Evolutionary conservation across 2,888 invertebrate species (phyloP).

Genomic region (Scrobipalpa costella): DNA sequence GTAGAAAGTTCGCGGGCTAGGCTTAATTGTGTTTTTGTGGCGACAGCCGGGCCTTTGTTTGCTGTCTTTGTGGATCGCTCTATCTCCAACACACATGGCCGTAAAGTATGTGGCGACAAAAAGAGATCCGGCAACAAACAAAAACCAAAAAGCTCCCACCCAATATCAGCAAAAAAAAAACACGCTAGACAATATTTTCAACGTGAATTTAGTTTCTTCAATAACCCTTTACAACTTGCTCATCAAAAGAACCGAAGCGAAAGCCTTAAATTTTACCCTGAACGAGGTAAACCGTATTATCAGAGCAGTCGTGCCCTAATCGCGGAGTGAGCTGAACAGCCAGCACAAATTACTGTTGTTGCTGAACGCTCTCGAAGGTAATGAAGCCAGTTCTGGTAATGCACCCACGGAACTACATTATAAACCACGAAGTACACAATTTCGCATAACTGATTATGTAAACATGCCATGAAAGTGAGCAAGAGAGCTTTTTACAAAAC

Average conservation of each 20-base stretch:
- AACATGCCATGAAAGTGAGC: neutral
- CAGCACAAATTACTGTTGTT: conserved; percentile 57
- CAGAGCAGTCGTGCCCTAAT: conserved; percentile 48
- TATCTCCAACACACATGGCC: conserved; percentile 6
- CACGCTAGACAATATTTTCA: neutral
- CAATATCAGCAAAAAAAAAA: neutral
- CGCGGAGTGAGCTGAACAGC: conserved; percentile 45
- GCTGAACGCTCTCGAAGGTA: conserved; percentile 38
- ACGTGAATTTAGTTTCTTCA: neutral
- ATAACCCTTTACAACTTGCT: neutral
- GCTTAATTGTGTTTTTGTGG: conserved; percentile 26
- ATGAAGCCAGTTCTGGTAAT: conserved; percentile 36
- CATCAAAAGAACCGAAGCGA: neutral
- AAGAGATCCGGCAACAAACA: neutral
- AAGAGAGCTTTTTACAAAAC: neutral
- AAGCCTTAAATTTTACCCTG: conserved; percentile 18
- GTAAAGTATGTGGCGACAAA: neutral
- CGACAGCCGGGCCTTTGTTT: conserved; percentile 13
- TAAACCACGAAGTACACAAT: conserved; percentile 26
- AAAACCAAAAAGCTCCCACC: neutral
- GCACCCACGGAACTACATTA: conserved; percentile 24
- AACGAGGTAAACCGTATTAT: conserved; percentile 50
- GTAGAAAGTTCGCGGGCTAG: conserved; percentile 25
- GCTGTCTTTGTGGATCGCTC: conserved; percentile 7
- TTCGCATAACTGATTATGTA: conserved; percentile 22